Evolutionary conservation across 1,140 invertebrate species (phyloP), one percentile per base, ranked within the genome.

Genomic region (Meteorus sp.): DNA sequence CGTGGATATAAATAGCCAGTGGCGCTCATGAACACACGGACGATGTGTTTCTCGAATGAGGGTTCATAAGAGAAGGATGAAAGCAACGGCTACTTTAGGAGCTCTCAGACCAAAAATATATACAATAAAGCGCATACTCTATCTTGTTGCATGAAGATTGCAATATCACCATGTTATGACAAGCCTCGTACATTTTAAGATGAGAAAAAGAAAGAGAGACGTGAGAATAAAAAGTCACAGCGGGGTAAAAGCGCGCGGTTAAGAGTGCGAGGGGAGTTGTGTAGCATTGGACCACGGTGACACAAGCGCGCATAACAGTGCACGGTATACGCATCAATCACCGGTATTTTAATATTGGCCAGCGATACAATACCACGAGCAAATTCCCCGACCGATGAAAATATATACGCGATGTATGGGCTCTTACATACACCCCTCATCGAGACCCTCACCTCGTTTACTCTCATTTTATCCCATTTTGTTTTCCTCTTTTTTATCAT

Each of bases 311-410:
- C 50, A 63, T 57, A 63, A 60, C 55, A 51, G 44, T 71, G 70
- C 78, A 80, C 77, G 78, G 76, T 77, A 76, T 71, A 75, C 71
- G 70, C 78, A 80, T 80, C 78, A 80, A 80, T 80, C 78, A 80
- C 75, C 74, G 70, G 70, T 72, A 78, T 80, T 80, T 80, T 80
- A 80, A 80, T 80, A 80, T 79, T 73, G 75, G 75, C 65, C 74
- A 70, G 70, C 71, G 64, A 22, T 67, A 79, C 76, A 78, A 79
- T 78, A 75, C 67, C 73, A 64, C 70, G 66, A 57, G 65, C 70
- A 63, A 65, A 63, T 65, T 68, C 65, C 58, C 66, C 62, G 41
- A n/a, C 11, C 45, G 25, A 48, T 48, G 17, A 31, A 48, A 48
- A 9, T 9, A n/a, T 13, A 15, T 39, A 39, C 35, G 4, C 35